Percentiles rank a stretch among this genome's conserved stretches.
phyloP scores from a whole-genome alignment of 2,888 invertebrate species.

The Embidobia sp. region DNA sequence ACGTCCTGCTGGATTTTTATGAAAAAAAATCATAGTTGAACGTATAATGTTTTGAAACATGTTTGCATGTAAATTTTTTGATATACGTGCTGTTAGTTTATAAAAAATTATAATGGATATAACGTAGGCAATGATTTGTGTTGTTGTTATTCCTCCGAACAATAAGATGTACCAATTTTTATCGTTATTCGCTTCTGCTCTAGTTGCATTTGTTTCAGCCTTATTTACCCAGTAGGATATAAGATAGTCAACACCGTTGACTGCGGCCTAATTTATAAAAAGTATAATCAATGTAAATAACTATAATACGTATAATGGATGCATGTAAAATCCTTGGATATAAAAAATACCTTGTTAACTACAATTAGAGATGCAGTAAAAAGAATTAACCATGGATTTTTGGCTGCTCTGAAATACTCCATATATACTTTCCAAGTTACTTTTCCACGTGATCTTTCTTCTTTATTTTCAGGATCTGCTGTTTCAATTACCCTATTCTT shows the following conservation, averaged over 20 bases:
- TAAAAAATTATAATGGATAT: constrained; percentile 83
- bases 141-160: constrained; percentile 82
- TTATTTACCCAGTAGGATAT: constrained; percentile 82
- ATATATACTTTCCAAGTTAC: constrained; percentile 69
- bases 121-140: constrained; percentile 78
- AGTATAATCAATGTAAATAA: neutral
- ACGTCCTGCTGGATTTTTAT: constrained; percentile 90
- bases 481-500: neutral
- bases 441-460: constrained; percentile 65
- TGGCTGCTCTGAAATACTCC: constrained; percentile 75
- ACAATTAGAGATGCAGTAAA: constrained; percentile 10
- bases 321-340: no score
- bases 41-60: constrained; percentile 92
- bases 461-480: constrained; percentile 26
- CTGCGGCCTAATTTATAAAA: neutral
- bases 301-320: neutral
- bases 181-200: constrained; percentile 77
- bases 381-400: constrained; percentile 69
- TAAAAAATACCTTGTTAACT: constrained; percentile 17
- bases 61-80: constrained; percentile 88
- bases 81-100: constrained; percentile 88
- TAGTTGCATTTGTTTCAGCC: constrained; percentile 78
- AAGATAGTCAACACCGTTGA: constrained; percentile 78
- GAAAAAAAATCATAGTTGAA: constrained; percentile 94
- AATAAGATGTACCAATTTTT: constrained; percentile 82